Evolutionary conservation across 2,113 vertebrate genomes (phyloP), one percentile per base, ranked within the genome.

Genomic region (Forbesichthys agassizii): DNA sequence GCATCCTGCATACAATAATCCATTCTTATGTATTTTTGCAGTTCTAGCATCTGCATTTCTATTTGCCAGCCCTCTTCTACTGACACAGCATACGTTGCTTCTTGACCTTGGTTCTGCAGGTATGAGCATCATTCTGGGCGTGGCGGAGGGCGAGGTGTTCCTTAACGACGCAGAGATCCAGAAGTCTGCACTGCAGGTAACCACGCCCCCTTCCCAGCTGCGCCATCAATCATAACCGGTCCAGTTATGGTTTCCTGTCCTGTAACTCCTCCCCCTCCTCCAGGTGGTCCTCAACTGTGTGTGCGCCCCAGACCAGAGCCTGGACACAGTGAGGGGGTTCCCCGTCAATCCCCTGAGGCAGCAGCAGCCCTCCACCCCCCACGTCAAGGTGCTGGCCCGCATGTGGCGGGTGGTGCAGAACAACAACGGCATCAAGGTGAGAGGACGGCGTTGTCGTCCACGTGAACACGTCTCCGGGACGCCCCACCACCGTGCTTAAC

Each of bases 331-430:
- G 0, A 94, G 94, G 42, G 95, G 95, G 53, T 96, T 96, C 66
- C 92, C 95, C 0, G 94, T 91, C 7, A 91, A 93, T 13, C 95
- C 95, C 42, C 91, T 81, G 1, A 59, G 74, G 61, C 56, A 52
- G 14, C 80, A 80, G 95, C n/a, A 93, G 94, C 13, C 95, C 83
- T 57, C 11, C 74, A 84, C 73, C 89, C 93, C 82, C 90, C 92
- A 85, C 0, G 95, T 95, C 87, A 91, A 94, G 33, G 96, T 95
- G 0, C 90, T 98, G 71, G 91, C 93, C 69, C 96, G 95, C 90
- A 98, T 99, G 96, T 99, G 97, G 97, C 95, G 95, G 0, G 91
- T 97, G 66, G 95, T 99, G 7, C 97, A 98, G 88, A 96, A 95
- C 68, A 99, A 99, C 89, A 99, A 99, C 0, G 97, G 97, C 42